phyloP scores from a whole-genome alignment of 2,797 vertebrate genomes.

The Diglossa cyanea region DNA sequence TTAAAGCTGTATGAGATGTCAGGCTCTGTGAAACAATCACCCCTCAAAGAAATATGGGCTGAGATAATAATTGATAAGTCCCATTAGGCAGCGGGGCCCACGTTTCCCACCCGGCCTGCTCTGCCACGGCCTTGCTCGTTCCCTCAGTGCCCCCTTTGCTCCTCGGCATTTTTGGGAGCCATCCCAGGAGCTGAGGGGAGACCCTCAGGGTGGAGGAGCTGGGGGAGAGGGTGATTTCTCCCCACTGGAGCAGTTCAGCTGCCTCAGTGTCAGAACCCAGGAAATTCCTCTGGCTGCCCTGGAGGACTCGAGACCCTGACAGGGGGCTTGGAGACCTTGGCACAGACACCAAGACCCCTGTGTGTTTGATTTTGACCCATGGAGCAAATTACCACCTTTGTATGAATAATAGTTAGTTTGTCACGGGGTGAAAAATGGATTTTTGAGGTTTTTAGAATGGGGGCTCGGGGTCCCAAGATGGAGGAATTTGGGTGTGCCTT shows the following conservation, averaged over 20 bases:
- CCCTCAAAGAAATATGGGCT: conserved; percentile 83
- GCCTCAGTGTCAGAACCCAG: neutral
- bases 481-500: no score
- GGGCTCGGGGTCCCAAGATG: no score
- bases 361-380: no score
- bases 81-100: conserved; percentile 77
- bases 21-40: conserved; percentile 85
- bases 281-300: no score
- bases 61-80: conserved; percentile 87
- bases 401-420: no score
- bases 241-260: neutral
- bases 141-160: neutral
- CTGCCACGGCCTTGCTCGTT: conserved; percentile 63
- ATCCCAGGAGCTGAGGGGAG: neutral
- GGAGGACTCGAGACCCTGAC: no score
- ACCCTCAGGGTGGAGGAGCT: neutral
- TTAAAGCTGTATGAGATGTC: conserved; percentile 87
- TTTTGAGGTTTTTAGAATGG: no score
- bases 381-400: no score
- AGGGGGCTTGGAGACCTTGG: no score
- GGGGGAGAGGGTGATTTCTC: neutral
- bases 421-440: no score
- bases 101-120: conserved; percentile 71
- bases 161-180: neutral
- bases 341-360: no score